These are phyloP conservation scores for Protobothrops flavoviridis DNA, from an alignment of 2,113 vertebrate genomes.

Conservation along the genomic window DNA sequence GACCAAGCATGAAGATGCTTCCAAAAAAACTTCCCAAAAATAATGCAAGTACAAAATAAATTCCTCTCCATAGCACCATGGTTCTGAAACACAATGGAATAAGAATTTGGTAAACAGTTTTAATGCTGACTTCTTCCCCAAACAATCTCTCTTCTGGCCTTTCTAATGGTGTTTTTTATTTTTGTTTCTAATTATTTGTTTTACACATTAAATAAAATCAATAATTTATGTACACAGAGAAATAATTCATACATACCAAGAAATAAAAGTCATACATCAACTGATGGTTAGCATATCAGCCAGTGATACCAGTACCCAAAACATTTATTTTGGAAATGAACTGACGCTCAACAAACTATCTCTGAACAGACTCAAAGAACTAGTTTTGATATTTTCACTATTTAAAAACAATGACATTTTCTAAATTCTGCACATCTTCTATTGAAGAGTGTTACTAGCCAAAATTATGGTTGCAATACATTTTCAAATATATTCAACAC, in stretches of 20 bases:
- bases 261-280: background rate
- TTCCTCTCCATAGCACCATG: conserved; percentile 87
- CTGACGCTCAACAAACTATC: background rate
- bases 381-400: background rate
- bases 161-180: background rate
- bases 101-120: background rate
- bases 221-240: conserved; percentile 1
- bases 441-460: background rate
- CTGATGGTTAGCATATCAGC: background rate
- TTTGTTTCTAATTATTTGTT: background rate
- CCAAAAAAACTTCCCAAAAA: conserved; percentile 94
- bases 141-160: accelerated
- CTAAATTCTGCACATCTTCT: background rate
- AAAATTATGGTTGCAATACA: background rate
- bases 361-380: background rate
- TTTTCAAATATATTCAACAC: background rate
- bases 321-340: background rate
- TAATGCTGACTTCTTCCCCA: background rate
- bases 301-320: background rate
- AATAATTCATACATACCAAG: conserved; percentile 17
- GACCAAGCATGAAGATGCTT: conserved; percentile 92
- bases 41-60: conserved; percentile 86
- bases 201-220: conserved; percentile 10
- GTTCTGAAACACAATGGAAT: conserved; percentile 75
- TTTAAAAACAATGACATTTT: background rate